Evolutionary conservation across 2,797 vertebrate genomes (phyloP).

Genomic region (Macrochelys suwanniensis): DNA sequence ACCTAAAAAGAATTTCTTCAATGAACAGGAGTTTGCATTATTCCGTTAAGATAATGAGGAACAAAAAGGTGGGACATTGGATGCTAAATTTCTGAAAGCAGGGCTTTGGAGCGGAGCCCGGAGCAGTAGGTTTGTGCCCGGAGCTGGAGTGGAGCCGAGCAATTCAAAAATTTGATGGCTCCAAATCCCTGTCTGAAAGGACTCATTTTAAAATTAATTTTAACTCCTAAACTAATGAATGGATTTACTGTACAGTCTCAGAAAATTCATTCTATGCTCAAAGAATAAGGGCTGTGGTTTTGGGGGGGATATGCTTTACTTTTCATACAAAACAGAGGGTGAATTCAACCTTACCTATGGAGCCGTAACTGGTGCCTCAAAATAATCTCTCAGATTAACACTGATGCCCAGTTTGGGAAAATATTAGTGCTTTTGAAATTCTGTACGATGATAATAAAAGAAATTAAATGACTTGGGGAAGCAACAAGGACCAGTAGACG

Average conservation of each 20-base stretch:
- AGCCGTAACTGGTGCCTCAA: background rate
- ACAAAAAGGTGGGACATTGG: background rate
- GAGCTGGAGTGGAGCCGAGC: too few species aligned
- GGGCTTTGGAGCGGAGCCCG: too few species aligned
- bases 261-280: background rate
- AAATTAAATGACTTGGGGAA: background rate
- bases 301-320: background rate
- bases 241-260: background rate
- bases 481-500: background rate
- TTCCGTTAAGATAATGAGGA: background rate
- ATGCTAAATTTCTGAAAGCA: background rate
- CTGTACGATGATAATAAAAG: background rate
- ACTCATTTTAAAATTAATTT: background rate
- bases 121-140: too few species aligned
- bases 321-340: background rate
- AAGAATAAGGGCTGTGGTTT: background rate
- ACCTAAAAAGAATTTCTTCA: background rate
- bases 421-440: background rate
- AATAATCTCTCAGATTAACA: background rate
- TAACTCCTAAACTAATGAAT: background rate
- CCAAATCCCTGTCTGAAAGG: background rate
- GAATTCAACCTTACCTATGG: background rate
- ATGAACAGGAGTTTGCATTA: background rate
- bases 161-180: too few species aligned
- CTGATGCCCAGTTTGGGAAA: background rate